These are phyloP conservation scores for Scolanthus callimorphus DNA, from an alignment of 92 coral and sea anemone species.

Conservation along the genomic window DNA sequence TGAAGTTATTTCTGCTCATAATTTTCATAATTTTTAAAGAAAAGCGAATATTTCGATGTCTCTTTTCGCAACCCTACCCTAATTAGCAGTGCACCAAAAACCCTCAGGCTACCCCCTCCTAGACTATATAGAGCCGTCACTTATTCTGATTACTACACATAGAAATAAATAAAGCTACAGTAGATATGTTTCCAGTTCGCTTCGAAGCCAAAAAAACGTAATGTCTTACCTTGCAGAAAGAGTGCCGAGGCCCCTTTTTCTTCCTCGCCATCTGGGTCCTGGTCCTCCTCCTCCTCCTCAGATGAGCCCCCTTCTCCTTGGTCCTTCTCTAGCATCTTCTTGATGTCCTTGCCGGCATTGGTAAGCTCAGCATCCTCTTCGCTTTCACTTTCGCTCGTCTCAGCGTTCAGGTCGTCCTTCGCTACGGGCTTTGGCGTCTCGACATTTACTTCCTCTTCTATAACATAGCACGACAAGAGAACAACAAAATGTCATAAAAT, in stretches of 20 bases:
- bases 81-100: too few species aligned
- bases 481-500: too few species aligned
- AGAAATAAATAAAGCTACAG: too few species aligned
- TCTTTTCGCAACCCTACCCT: too few species aligned
- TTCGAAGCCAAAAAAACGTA: too few species aligned
- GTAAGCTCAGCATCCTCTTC: conserved; percentile 95
- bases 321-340: conserved; percentile 84
- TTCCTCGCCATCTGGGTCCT: conserved; percentile 86
- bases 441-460: conserved; percentile 44
- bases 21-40: too few species aligned
- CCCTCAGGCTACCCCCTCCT: too few species aligned
- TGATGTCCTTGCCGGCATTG: conserved; percentile 84
- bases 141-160: too few species aligned
- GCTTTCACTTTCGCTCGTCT: conserved; percentile 82
- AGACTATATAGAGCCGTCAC: too few species aligned
- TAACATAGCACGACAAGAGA: not conserved
- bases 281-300: conserved; percentile 83
- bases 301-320: conserved; percentile 77
- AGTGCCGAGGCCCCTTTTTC: conserved; percentile 87
- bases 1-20: too few species aligned
- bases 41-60: too few species aligned
- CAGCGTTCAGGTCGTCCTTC: conserved; percentile 87
- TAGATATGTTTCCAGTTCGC: too few species aligned
- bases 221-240: conserved; percentile 73
- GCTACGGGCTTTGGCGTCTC: conserved; percentile 80